Percentiles rank a stretch among this genome's conserved stretches.
Conservation (phyloP, 2,888 invertebrate species). For the Electrophaes corylata region DNA sequence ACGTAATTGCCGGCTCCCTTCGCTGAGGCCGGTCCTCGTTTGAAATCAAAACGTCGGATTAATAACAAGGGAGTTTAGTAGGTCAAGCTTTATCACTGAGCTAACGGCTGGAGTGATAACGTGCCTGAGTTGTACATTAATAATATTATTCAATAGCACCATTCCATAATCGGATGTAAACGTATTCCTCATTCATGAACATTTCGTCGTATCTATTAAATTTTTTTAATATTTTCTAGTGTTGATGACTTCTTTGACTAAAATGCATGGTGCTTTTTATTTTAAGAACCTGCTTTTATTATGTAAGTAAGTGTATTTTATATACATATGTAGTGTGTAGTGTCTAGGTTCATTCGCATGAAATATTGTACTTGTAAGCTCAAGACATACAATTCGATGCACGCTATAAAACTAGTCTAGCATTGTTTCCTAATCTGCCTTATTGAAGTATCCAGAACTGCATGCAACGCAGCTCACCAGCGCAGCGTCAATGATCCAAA, state of each 20-base stretch:
- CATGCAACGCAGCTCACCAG: slow-evolving; percentile 50
- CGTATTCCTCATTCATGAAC: background rate
- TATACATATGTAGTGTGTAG: too few species aligned
- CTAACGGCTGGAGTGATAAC: slow-evolving; percentile 43
- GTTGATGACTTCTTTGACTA: too few species aligned
- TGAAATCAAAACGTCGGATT: slow-evolving; percentile 82
- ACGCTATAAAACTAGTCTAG: slow-evolving; percentile 6
- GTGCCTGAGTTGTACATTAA: slow-evolving; percentile 14
- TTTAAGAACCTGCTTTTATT: too few species aligned
- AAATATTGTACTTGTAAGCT: too few species aligned
- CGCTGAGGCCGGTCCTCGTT: slow-evolving; percentile 63
- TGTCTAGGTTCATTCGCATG: too few species aligned
- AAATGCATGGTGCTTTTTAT: too few species aligned
- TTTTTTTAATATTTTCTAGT: background rate
- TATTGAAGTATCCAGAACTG: slow-evolving; percentile 15
- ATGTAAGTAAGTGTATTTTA: too few species aligned
- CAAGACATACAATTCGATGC: background rate
- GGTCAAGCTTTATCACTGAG: slow-evolving; percentile 77
- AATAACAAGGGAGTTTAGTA: slow-evolving; percentile 82
- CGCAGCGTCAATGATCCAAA: slow-evolving; percentile 64
- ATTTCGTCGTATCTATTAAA: background rate
- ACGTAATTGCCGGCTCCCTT: slow-evolving; percentile 82
- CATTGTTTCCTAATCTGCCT: slow-evolving; percentile 10
- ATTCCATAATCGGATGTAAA: slow-evolving; percentile 11
- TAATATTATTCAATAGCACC: slow-evolving; percentile 12